Evolutionary conservation across 1,140 invertebrate species (phyloP), one percentile per base, ranked within the genome.

Genomic region (Cyphomyrmex costatus): DNA sequence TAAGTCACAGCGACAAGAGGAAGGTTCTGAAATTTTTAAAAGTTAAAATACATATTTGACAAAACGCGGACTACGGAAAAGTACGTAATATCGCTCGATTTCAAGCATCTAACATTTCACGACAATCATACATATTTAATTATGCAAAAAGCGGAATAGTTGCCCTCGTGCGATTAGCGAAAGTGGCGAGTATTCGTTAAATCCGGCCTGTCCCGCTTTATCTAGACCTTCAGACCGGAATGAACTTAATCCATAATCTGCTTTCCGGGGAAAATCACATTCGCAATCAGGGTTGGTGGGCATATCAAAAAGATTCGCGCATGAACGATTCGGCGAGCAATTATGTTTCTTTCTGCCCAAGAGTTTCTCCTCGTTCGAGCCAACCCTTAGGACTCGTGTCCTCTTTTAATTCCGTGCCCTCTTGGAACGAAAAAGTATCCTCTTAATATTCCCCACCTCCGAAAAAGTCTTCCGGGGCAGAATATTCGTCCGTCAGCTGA

Each of bases 221-320:
- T 56, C 68, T 60, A 71, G 24, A 21, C 51, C 60, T 61, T 74
- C 58, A 82, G 42, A 36, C 53, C 63, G 63, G 82, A 89, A 86
- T 80, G 77, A 89, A 89, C 90, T 93, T 92, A 93, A 93, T 92
- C 92, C 91, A 90, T 93, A 93, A 94, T 93, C 92, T 91, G 91
- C 91, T 94, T 93, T 92, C 89, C 88, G 84, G 78, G 78, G 88
- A 85, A 94, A 94, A 93, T 93, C 92, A 90, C 92, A 92, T 93
- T 93, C 92, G 93, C 92, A 94, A 94, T 94, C 93, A 93, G 90
- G 89, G 78, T 86, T 86, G 86, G 85, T 77, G 73, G 86, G 87
- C 87, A 92, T 93, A 94, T 94, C 92, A 93, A 92, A 93, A 93
- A 93, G 92, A 83, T 92, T 94, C 90, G 66, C 91, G 88, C 89